Conservation (phyloP, 2,797 vertebrate genomes). For the Clamator glandarius region DNA sequence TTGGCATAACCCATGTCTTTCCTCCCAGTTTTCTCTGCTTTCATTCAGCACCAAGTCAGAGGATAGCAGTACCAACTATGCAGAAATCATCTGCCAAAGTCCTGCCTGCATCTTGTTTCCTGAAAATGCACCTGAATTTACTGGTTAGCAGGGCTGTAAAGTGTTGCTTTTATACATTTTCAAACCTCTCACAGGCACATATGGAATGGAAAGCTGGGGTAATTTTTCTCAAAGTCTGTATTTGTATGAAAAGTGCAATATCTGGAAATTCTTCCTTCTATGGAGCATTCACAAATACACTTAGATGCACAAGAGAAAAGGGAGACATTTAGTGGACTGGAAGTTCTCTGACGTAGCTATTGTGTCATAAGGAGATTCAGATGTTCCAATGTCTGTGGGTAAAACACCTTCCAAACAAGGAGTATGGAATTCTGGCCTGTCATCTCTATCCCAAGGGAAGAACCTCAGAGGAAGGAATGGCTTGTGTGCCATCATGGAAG, state of each 20-base stretch:
- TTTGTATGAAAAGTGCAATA: background rate
- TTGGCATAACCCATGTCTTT: background rate
- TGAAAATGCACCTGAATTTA: background rate
- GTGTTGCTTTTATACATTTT: background rate
- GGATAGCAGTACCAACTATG: background rate
- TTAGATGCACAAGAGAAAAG: background rate
- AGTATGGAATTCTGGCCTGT: background rate
- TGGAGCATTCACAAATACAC: background rate
- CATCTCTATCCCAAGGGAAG: background rate
- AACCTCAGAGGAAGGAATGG: background rate
- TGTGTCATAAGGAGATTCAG: background rate
- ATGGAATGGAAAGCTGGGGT: background rate
- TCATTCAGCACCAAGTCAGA: background rate
- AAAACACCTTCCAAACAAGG: background rate
- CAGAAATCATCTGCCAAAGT: background rate
- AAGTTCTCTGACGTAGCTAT: background rate
- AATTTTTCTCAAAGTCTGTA: background rate
- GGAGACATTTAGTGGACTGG: background rate
- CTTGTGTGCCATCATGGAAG: background rate
- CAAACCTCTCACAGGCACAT: background rate
- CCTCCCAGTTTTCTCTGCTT: background rate
- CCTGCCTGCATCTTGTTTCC: background rate
- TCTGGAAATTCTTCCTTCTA: background rate
- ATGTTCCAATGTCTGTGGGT: background rate
- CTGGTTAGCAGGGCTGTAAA: background rate